Evolutionary conservation across 2,797 vertebrate genomes (phyloP).

Genomic region (Chrysocyon brachyurus): DNA sequence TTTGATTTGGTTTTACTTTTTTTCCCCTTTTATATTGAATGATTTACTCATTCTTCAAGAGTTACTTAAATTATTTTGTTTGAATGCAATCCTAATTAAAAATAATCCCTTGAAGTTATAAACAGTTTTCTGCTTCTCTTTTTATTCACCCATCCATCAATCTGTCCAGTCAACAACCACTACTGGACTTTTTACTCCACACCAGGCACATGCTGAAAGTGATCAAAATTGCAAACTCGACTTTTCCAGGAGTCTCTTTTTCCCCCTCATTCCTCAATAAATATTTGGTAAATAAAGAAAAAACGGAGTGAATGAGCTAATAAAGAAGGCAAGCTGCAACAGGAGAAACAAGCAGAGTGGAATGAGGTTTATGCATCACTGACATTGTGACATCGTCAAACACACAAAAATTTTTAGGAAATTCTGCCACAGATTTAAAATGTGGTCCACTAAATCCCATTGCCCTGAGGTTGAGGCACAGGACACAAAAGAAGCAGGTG

Average conservation of each 20-base stretch:
- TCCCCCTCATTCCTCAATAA: background rate
- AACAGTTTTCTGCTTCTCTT: constrained; percentile 43
- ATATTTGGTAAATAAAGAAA: constrained; percentile 27
- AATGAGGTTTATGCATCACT: background rate
- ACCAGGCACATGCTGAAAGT: background rate
- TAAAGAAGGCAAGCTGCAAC: background rate
- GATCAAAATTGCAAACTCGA: background rate
- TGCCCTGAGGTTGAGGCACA: background rate
- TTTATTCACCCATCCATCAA: background rate
- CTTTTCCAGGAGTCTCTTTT: background rate
- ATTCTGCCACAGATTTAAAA: constrained; percentile 17
- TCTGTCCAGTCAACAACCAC: background rate
- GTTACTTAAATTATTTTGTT: constrained; percentile 53
- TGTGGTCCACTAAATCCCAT: background rate
- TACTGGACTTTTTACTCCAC: background rate
- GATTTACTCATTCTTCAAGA: constrained; percentile 57
- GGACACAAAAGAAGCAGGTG: background rate
- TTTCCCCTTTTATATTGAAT: constrained; percentile 12
- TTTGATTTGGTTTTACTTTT: background rate
- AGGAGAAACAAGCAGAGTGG: background rate
- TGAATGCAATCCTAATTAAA: constrained; percentile 59
- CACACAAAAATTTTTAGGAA: background rate
- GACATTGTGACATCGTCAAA: background rate
- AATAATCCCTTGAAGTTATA: constrained; percentile 51
- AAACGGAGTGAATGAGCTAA: background rate